Evolutionary conservation across 2,888 invertebrate species (phyloP), one percentile per base, ranked within the genome.

Genomic region (Nymphalis urticae): DNA sequence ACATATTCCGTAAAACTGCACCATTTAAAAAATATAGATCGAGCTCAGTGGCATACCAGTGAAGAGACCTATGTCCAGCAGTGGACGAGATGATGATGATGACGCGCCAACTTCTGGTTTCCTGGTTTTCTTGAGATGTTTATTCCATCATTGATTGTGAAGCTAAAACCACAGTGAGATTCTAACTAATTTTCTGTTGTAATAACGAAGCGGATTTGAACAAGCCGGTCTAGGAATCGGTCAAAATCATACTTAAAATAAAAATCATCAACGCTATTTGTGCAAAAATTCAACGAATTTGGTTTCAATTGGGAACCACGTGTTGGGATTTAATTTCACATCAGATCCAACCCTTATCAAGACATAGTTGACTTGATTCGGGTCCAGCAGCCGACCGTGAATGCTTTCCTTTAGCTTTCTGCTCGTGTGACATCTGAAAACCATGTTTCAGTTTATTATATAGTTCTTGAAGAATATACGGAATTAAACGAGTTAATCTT

Each of bases 341-440:
- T 58, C 19, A 42, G 60, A 36, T 48, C 53, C 19, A 51, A 67
- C 70, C 70, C 64, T 64, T 58, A 62, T 70, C 70, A 64, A 60
- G 36, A 16, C 24, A 48, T 48, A 62, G 53, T 62, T 53, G 63
- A 64, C 54, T 61, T 67, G 64, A 70, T 67, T 48, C 62, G 64
- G 70, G 61, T 48, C 13, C 56, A 42, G 54, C 58, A 36, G 51
- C 50, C 64, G 51, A 67, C 51, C 64, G 61, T 64, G 58, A 64
- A 64, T 8, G 61, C 64, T 60, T 7, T 32, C n/a, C 56, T 27
- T 32, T 19, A 36, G 17, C 13, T 21, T 32, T 32, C 32, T 9
- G 19, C 19, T 5, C 5, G 2, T 7, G 42, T 58, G 58, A 58
- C 58, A 42, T 19, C 32, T 8, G 58, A 16, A 32, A 32, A n/a